Evolutionary conservation across 2,113 vertebrate genomes (phyloP), one percentile per base, ranked within the genome.

Genomic region (Pelecanoides urinatrix): DNA sequence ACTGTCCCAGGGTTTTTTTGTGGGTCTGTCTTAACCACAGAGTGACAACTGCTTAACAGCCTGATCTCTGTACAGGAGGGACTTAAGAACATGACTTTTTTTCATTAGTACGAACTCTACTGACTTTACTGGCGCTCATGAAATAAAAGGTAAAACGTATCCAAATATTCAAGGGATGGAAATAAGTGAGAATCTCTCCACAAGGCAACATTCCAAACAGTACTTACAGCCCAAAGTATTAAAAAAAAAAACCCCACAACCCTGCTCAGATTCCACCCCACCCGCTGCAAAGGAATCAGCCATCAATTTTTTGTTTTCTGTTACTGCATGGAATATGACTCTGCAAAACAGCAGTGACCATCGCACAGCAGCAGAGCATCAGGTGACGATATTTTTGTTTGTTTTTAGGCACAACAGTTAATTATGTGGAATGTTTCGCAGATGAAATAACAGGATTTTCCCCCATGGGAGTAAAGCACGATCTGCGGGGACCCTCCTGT

Each of bases 401-500:
- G 44, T 0, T 11, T 6, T 1, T 3, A 36, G 75, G 15, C 74
- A 20, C 82, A 23, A 4, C 0, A 10, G 2, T 49, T 27, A 15
- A 32, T 32, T 5, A 42, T 0, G 36, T 3, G 55, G 4, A 47
- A 49, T 1, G 10, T 50, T 42, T 26, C 34, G 5, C 0, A 0
- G 36, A 0, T 23, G 67, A 47, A 36, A 50, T 3, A 22, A 8
- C 45, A 34, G 30, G 9, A 49, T 16, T 16, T 9, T 18, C 44
- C 32, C 15, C 7, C 7, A 0, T 0, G 55, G 0, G 29, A 53
- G 30, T 0, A 22, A 32, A 70, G 8, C 22, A 8, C 8, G 0
- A 0, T 0, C 44, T 1, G 16, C 29, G 2, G 42, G 42, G 61
- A 29, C 49, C 7, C 58, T 22, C 13, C 74, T 1, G 7, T 0